phyloP scores from a whole-genome alignment of 2,888 invertebrate genomes.

The Lasioglossum pauxillum region DNA sequence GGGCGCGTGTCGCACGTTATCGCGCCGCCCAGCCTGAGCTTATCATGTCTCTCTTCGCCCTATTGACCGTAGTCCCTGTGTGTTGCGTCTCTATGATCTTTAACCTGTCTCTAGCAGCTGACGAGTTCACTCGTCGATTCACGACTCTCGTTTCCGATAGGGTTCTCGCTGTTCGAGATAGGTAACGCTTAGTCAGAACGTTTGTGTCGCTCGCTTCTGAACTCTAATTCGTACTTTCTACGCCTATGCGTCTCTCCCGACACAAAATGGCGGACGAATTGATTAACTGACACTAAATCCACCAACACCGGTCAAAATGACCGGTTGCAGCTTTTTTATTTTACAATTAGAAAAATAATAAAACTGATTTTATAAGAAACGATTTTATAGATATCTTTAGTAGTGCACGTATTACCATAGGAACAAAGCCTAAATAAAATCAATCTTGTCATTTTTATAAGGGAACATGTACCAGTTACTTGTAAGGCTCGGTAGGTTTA shows the following conservation, averaged over 20 bases:
- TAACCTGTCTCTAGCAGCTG: background rate
- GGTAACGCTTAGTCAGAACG: constrained; percentile 44
- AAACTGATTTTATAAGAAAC: no score
- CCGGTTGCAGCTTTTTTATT: no score
- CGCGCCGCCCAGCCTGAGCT: constrained; percentile 18
- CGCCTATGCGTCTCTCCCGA: background rate
- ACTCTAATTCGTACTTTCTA: constrained; percentile 23
- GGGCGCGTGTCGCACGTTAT: constrained; percentile 41
- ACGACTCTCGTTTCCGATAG: background rate
- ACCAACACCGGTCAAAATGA: no score
- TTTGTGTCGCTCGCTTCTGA: constrained; percentile 30
- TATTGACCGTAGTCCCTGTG: constrained; percentile 4
- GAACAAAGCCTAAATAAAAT: no score
- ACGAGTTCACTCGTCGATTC: background rate
- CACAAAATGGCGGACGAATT: background rate
- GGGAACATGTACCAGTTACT: no score
- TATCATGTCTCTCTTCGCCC: background rate
- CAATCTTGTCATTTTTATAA: no score
- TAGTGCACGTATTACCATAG: no score
- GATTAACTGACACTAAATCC: no score
- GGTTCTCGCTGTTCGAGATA: background rate
- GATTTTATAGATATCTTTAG: no score
- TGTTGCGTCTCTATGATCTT: background rate
- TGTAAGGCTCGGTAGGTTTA: no score
- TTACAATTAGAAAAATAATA: no score